These are phyloP conservation scores for Thecocarcelia acutangulata DNA, from an alignment of 2,888 invertebrate genomes.

Conservation along the genomic window DNA sequence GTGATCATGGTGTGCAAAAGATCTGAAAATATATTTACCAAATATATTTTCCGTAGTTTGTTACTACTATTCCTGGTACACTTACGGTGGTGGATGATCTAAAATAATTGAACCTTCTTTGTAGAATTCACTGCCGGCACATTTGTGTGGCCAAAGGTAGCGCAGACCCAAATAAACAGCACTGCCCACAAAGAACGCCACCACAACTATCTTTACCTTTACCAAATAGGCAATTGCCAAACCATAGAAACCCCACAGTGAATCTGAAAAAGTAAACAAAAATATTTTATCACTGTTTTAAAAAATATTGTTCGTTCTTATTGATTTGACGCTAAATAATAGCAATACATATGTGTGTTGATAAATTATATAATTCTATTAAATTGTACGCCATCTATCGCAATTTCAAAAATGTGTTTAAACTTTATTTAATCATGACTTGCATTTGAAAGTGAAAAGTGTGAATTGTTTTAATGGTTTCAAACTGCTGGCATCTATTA, in stretches of 20 bases:
- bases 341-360: constrained; percentile 10
- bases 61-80: background rate
- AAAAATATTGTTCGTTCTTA: too few species aligned
- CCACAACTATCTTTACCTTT: constrained; percentile 79
- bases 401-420: constrained; percentile 20
- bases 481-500: constrained; percentile 6
- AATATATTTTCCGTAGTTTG: background rate
- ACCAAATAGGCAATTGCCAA: constrained; percentile 79
- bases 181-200: constrained; percentile 79
- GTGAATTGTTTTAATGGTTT: constrained; percentile 72
- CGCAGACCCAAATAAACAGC: constrained; percentile 78
- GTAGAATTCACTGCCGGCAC: constrained; percentile 70
- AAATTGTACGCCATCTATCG: constrained; percentile 28
- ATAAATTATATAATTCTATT: constrained; percentile 44
- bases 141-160: constrained; percentile 75
- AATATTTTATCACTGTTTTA: too few species aligned
- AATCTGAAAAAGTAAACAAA: constrained; percentile 70
- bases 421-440: constrained; percentile 4
- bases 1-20: constrained; percentile 74
- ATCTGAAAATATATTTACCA: constrained; percentile 11
- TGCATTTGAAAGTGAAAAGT: constrained; percentile 78
- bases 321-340: background rate
- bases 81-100: constrained; percentile 80
- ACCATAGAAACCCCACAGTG: constrained; percentile 77
- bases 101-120: constrained; percentile 68